Percentiles rank a stretch among this genome's conserved stretches.
Conservation (phyloP, 1,140 invertebrate genomes). For the Colletes gigas region DNA sequence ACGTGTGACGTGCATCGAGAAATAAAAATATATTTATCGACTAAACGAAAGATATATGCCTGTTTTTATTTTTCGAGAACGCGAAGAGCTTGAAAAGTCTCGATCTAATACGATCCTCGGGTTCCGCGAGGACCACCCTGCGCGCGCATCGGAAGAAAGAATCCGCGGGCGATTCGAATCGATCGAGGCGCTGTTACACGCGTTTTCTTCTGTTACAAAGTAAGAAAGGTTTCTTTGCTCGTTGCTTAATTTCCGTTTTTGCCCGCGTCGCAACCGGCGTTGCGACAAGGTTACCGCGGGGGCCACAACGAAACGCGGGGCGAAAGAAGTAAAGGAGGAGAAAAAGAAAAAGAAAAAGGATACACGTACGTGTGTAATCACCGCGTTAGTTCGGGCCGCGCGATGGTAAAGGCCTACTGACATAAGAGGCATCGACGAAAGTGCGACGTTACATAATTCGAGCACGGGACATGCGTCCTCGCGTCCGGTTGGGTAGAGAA, state of each 20-base stretch:
- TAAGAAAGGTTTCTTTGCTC: slow-evolving; percentile 21
- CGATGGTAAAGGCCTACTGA: slow-evolving; percentile 33
- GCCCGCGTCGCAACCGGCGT: neutral
- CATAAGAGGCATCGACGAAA: slow-evolving; percentile 72
- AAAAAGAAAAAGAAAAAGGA: slow-evolving; percentile 6
- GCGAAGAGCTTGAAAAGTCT: no score
- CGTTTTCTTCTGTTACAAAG: neutral
- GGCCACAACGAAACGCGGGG: neutral
- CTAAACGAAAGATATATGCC: no score
- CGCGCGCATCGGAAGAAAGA: neutral
- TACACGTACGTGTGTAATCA: neutral
- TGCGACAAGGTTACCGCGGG: slow-evolving; percentile 24
- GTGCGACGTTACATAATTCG: slow-evolving; percentile 74
- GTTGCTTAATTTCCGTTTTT: slow-evolving; percentile 36
- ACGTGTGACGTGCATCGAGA: no score
- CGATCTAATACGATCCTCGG: no score
- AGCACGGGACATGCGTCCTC: slow-evolving; percentile 71
- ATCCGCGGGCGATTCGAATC: neutral
- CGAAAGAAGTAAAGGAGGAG: neutral
- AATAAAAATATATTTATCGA: no score
- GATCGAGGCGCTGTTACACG: neutral
- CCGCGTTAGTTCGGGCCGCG: neutral
- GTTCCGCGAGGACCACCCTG: neutral
- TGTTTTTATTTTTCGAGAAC: no score
- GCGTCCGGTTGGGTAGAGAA: slow-evolving; percentile 43